phyloP scores from a whole-genome alignment of 2,113 vertebrate species.

The Serinus canaria region DNA sequence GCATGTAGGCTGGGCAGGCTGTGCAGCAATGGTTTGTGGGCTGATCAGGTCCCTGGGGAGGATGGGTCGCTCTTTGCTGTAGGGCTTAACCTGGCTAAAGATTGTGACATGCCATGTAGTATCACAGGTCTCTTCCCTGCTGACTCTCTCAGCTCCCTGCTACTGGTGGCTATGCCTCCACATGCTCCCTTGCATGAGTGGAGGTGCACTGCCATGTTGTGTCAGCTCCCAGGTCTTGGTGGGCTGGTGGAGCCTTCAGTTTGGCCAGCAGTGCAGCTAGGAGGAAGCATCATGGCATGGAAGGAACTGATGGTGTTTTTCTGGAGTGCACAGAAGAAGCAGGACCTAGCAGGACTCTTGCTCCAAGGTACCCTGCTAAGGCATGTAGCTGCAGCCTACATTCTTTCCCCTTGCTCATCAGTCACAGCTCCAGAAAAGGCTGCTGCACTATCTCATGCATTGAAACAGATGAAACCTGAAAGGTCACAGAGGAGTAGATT shows the following conservation, averaged over 20 bases:
- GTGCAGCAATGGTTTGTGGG: not conserved
- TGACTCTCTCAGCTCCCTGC: not conserved
- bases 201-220: not conserved
- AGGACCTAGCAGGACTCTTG: not conserved
- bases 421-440: not conserved
- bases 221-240: not conserved
- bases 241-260: not conserved
- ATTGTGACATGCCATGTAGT: rapidly evolving
- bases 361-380: not conserved
- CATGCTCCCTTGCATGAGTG: not conserved
- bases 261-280: not conserved
- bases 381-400: not conserved
- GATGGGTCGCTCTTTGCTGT: not conserved
- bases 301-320: not conserved
- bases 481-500: not conserved
- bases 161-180: not conserved
- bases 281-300: not conserved
- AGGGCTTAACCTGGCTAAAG: not conserved
- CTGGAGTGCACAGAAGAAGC: not conserved
- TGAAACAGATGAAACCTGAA: not conserved
- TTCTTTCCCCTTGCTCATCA: not conserved
- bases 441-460: not conserved
- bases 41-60: not conserved
- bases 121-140: not conserved
- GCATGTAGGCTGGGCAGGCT: not conserved